Evolutionary conservation across 2,113 vertebrate species (phyloP), one percentile per base, ranked within the genome.

Genomic region (Pseudorasbora parva): DNA sequence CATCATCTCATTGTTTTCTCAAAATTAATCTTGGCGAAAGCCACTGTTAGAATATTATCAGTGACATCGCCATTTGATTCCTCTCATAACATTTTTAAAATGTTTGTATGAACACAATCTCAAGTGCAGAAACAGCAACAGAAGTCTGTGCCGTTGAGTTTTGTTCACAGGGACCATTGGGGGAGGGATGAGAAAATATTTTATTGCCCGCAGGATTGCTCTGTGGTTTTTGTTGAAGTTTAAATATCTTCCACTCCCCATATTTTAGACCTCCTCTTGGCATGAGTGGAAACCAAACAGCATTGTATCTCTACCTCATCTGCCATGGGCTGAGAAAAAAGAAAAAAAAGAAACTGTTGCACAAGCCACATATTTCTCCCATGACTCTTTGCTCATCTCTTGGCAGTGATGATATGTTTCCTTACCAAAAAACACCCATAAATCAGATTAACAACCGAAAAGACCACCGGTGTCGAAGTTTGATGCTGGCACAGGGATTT

Each of bases 371-470:
- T 88, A 84, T 87, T 88, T 83, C 78, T 86, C 84, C 86, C 66
- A 82, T 87, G 84, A 87, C 81, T 87, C 73, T 72, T 68, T 72
- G 41, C 89, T 83, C 86, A 84, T 89, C 86, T 83, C 78, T 87
- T 87, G 84, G 77, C 85, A 83, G 64, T 51, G 66, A 62, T 51
- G 41, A 56, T 68, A 25, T 49, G 79, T 83, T 86, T 86, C 76
- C 87, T 87, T 81, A 81, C 84, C 78, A 51, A 78, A 87, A 87
- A 82, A 82, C 30, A 56, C 80, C 86, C 62, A 41, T 86, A 88
- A 91, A 91, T 88, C 86, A 88, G 85, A 86, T 90, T 88, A 86
- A 81, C 45, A 87, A 88, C 88, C 87, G 87, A 89, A 91, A 92
- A 89, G 90, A 94, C 85, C 88, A 88, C 86, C 87, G 47, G 87